phyloP scores from a whole-genome alignment of 2,888 invertebrate genomes.

The Villa cingulata region DNA sequence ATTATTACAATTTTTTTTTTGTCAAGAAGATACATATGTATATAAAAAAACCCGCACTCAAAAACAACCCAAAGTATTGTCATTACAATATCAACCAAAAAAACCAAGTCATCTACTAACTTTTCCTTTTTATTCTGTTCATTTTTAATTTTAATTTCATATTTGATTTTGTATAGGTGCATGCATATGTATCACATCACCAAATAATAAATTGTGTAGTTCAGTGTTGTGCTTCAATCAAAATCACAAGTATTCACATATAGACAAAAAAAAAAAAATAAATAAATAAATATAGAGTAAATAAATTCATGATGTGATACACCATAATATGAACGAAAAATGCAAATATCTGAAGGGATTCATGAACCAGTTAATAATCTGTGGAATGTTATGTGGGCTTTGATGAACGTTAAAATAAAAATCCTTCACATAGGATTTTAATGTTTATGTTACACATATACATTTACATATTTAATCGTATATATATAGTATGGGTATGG shows the following conservation, averaged over 20 bases:
- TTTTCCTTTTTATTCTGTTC: too few species aligned
- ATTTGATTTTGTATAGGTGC: too few species aligned
- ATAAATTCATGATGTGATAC: conserved; percentile 4
- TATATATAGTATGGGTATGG: conserved; percentile 1
- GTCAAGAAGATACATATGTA: too few species aligned
- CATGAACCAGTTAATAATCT: conserved; percentile 15
- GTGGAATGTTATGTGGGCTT: conserved; percentile 16
- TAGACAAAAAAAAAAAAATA: too few species aligned
- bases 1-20: too few species aligned
- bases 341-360: conserved; percentile 3
- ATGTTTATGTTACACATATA: too few species aligned
- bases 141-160: too few species aligned
- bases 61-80: conserved; percentile 11
- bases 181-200: too few species aligned
- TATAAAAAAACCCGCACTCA: conserved; percentile 10
- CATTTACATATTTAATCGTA: conserved; percentile 5
- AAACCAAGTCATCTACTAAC: background rate
- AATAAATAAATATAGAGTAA: conserved; percentile 6
- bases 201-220: too few species aligned
- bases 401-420: conserved; percentile 1
- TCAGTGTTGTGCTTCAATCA: conserved; percentile 11
- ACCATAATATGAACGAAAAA: background rate
- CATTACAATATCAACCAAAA: conserved; percentile 10
- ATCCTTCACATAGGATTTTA: conserved; percentile 7
- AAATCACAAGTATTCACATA: conserved; percentile 7